These are phyloP conservation scores for Strix aluco DNA, from an alignment of 2,113 vertebrate species.

Conservation along the genomic window DNA sequence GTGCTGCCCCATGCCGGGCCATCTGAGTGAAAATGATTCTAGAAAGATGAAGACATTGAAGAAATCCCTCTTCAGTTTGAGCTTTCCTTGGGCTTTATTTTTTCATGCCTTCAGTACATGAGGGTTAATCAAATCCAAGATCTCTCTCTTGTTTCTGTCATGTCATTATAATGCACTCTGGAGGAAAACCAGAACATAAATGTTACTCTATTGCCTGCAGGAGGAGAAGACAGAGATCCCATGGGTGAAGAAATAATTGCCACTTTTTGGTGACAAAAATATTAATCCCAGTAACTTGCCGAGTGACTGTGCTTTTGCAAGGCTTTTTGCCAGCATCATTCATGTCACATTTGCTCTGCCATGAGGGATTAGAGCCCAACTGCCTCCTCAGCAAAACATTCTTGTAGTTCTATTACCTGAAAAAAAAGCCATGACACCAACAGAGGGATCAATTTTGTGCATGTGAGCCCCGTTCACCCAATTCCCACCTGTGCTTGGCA, in stretches of 20 bases:
- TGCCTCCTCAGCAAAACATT: background rate
- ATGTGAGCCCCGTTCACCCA: background rate
- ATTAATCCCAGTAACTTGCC: background rate
- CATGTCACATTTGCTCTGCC: background rate
- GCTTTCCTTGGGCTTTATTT: background rate
- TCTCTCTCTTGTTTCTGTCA: background rate
- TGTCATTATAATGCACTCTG: background rate
- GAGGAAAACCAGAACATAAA: background rate
- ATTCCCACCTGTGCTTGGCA: background rate
- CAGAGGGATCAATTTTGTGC: background rate
- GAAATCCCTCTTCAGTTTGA: background rate
- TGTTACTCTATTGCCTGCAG: background rate
- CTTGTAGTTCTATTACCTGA: background rate
- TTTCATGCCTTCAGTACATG: background rate
- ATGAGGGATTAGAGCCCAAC: background rate
- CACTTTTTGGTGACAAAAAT: background rate
- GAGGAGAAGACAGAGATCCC: background rate
- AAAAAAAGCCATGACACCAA: background rate
- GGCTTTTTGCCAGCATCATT: background rate
- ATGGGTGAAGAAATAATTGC: background rate
- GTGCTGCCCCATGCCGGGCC: background rate
- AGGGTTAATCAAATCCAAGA: background rate
- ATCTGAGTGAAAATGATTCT: background rate
- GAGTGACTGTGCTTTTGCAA: background rate
- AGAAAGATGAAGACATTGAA: background rate